Evolutionary conservation across 1,140 invertebrate genomes (phyloP).

Genomic region (Nasonia vitripennis): DNA sequence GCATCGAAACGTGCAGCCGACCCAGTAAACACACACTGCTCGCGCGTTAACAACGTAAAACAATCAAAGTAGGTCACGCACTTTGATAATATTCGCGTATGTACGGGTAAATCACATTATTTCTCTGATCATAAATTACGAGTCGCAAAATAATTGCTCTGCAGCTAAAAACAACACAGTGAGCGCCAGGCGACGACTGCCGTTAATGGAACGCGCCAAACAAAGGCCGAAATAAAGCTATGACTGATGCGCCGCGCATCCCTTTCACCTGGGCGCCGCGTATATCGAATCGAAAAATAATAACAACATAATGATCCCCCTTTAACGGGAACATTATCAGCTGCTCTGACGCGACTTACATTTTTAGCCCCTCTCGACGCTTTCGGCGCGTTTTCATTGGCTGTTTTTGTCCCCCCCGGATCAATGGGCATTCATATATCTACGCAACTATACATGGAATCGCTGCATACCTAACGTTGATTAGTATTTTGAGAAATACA

Average conservation of each 20-base stretch:
- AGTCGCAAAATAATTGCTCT: neutral
- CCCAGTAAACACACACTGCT: neutral
- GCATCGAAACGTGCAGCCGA: neutral
- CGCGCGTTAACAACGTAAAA: neutral
- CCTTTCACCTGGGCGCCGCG: too few relatives aligned
- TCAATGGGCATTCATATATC: neutral
- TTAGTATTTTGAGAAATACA: constrained; percentile 29
- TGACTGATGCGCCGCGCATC: too few relatives aligned
- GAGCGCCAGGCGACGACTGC: neutral
- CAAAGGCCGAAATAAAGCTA: too few relatives aligned
- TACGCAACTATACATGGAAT: neutral
- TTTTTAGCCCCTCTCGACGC: neutral
- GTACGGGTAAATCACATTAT: neutral
- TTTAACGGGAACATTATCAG: too few relatives aligned
- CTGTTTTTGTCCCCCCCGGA: neutral
- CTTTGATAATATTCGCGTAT: neutral
- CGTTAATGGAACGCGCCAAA: neutral
- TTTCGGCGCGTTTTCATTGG: neutral
- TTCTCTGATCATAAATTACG: constrained; percentile 8
- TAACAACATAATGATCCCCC: too few relatives aligned
- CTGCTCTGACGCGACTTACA: neutral
- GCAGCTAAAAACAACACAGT: neutral
- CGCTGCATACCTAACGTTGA: constrained; percentile 21
- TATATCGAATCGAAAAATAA: too few relatives aligned
- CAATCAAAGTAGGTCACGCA: constrained; percentile 23